Evolutionary conservation across 2,797 vertebrate species (phyloP), one percentile per base, ranked within the genome.

Genomic region (Aotus griseimembra): DNA sequence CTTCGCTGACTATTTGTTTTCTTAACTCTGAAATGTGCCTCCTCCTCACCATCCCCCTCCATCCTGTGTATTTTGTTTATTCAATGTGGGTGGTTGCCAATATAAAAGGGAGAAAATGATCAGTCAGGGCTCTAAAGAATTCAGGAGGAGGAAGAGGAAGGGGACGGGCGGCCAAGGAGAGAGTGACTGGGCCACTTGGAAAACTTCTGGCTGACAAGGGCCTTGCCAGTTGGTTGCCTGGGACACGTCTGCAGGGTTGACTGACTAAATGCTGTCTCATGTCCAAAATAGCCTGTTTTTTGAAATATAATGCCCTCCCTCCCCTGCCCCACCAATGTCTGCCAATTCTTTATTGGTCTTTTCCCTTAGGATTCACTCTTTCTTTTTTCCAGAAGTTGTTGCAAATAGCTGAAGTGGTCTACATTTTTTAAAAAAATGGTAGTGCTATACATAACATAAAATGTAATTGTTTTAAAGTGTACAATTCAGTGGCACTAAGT

Each of bases 31-130:
- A 98, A 97, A 97, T 86, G 26, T 79, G 72, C 24, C 79, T 96
- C 92, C 89, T 83, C 93, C 36, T 77, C 76, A 39, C 5, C 33
- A 58, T 44, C 41, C 72, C 30, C 58, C 41, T 93, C 81, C 82
- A 84, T 90, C 93, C 82, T 94, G 88, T 94, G 70, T 75, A 90
- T 92, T 97, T 91, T 94, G 36, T 92, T 98, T 97, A 96, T 97
- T 85, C 87, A 96, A 1, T 0, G 58, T 96, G 97, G 95, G 92
- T 3, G 92, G 55, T 97, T 97, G 93, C 94, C 90, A 95, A 33
- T 97, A 96, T 96, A 96, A 76, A 92, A 97, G 90, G 95, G 88
- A 96, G 96, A 97, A 98, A 98, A 98, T 97, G 93, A 94, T 80
- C 12, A 70, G 86, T 96, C 97, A 98, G 95, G 90, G 73, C 87